These are phyloP conservation scores for Halichoerus grypus DNA, from an alignment of 2,113 vertebrate species.

Conservation along the genomic window DNA sequence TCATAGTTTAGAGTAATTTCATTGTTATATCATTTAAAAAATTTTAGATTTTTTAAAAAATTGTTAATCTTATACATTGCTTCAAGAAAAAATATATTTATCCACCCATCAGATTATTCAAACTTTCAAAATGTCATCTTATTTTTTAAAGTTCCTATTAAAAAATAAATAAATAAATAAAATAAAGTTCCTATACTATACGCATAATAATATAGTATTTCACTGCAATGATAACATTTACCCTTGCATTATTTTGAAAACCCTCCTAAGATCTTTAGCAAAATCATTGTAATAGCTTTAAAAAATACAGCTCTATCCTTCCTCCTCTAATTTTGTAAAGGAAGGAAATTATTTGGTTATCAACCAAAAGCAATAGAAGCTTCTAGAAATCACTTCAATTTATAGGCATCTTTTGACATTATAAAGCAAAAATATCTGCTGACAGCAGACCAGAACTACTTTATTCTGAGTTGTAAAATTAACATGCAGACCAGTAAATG, in stretches of 20 bases:
- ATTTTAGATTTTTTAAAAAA: background rate
- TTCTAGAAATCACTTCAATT: slow-evolving; percentile 71
- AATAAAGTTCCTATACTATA: background rate
- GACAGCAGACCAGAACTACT: slow-evolving; percentile 57
- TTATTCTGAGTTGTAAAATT: slow-evolving; percentile 43
- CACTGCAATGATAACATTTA: background rate
- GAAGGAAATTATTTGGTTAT: slow-evolving; percentile 75
- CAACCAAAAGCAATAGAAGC: slow-evolving; percentile 55
- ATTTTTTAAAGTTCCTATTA: background rate
- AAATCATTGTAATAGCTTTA: slow-evolving; percentile 54
- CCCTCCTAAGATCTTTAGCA: background rate
- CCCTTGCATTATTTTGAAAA: slow-evolving; percentile 49
- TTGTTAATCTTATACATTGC: background rate
- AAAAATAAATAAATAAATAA: background rate
- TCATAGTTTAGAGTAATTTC: background rate
- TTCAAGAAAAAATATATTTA: background rate
- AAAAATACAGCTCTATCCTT: slow-evolving; percentile 55
- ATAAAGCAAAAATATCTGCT: slow-evolving; percentile 72
- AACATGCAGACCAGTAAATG: slow-evolving; percentile 53
- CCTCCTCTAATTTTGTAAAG: slow-evolving; percentile 67
- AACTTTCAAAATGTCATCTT: background rate
- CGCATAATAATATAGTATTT: slow-evolving; percentile 26
- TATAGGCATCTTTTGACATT: slow-evolving; percentile 21
- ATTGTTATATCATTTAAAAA: background rate
- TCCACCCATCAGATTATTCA: background rate